Percentiles rank a stretch among this genome's conserved stretches.
phyloP scores from a whole-genome alignment of 2,113 vertebrate genomes.

The Strix uralensis region DNA sequence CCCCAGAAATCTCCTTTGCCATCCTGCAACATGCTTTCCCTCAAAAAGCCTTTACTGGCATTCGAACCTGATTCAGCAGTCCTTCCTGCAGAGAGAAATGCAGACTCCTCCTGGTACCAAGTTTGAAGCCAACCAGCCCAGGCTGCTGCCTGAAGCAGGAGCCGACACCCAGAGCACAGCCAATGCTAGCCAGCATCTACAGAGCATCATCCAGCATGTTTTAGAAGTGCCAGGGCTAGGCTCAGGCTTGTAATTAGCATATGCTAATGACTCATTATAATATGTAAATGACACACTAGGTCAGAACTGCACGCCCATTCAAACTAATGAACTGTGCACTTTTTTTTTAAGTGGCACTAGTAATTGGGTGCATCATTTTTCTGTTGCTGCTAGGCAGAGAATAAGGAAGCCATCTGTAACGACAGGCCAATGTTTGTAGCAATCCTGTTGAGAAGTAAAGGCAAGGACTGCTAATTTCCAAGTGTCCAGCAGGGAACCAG shows the following conservation, averaged over 20 bases:
- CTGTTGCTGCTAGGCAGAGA: slow-evolving; percentile 50
- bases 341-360: slow-evolving; percentile 40
- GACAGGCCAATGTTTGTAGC: slow-evolving; percentile 32
- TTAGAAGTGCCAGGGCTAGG: background rate
- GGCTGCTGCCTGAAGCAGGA: background rate
- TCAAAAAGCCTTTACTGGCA: background rate
- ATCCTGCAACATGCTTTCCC: background rate
- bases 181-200: background rate
- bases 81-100: background rate
- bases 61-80: background rate
- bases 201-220: background rate
- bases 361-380: slow-evolving; percentile 59
- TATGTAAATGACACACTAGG: slow-evolving; percentile 51
- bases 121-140: background rate
- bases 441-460: slow-evolving; percentile 54
- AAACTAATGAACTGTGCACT: slow-evolving; percentile 52
- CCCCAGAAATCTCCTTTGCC: background rate
- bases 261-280: slow-evolving; percentile 53
- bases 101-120: background rate
- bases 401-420: slow-evolving; percentile 52
- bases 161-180: background rate
- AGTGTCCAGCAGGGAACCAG: slow-evolving; percentile 58
- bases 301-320: slow-evolving; percentile 60
- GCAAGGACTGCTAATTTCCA: slow-evolving; percentile 60
- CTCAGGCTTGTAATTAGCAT: slow-evolving; percentile 42